Conservation (phyloP, 1,140 invertebrate genomes). For the Piezodorus guildinii region DNA sequence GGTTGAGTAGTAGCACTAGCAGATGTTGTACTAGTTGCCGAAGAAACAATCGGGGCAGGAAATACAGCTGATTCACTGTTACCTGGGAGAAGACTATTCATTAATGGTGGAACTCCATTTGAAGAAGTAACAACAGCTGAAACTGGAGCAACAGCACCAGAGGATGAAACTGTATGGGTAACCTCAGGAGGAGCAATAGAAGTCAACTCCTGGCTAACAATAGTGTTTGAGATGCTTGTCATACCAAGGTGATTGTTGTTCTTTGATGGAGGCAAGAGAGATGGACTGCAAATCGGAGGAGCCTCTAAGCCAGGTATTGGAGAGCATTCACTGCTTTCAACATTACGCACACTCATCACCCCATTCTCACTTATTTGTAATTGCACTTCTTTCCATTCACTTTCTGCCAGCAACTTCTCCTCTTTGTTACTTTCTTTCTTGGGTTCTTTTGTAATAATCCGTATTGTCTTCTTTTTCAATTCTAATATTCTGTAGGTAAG, state of each 20-base stretch:
- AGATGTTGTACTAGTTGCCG: neutral
- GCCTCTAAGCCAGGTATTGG: conserved; percentile 19
- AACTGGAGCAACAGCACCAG: neutral
- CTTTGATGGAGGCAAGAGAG: neutral
- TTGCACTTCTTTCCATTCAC: conserved; percentile 52
- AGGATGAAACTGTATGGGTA: neutral
- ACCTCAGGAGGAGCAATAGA: neutral
- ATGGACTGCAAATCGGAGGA: conserved; percentile 11
- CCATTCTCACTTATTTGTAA: conserved; percentile 56
- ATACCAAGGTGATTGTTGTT: neutral
- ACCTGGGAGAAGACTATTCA: too few relatives aligned
- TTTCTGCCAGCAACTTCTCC: conserved; percentile 21
- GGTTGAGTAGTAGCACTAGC: neutral
- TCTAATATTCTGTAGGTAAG: conserved; percentile 51
- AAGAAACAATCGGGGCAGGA: neutral
- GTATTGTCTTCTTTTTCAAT: conserved; percentile 39
- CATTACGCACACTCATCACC: conserved; percentile 50
- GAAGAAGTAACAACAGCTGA: too few relatives aligned
- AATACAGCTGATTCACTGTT: too few relatives aligned
- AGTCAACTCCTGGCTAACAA: too few relatives aligned
- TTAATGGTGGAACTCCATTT: too few relatives aligned
- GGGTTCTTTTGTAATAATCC: conserved; percentile 36
- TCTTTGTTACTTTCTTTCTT: conserved; percentile 31
- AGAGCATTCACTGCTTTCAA: conserved; percentile 27
- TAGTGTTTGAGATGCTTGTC: neutral